Base-by-base conservation (phyloP, 1,140 invertebrate genomes). In the Polyergus mexicanus region DNA sequence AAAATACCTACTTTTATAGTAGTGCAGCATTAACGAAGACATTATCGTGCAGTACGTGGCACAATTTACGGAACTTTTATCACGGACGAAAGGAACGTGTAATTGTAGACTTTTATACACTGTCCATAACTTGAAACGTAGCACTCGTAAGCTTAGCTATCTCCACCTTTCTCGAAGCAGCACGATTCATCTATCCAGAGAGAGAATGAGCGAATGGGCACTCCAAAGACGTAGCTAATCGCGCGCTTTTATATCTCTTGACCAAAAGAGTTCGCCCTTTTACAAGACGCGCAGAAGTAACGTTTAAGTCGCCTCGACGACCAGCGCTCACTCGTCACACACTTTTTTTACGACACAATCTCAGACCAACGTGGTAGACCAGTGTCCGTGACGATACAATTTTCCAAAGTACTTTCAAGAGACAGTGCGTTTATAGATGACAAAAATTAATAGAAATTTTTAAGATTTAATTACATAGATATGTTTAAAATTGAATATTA, bases 81-180 rank as follows among this genome's bases (percentile, higher is more conserved):
- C 54, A 28, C 25, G 13, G 3, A 60, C 8, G 10, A 41, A 25
- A 54, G n/a, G 69, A 72, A 72, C 28, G 78, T 74, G 78, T 83
- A 74, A 72, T 60, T 62, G 78, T 41, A 60, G 68, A 72, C 63
- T 80, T 74, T 47, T 81, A 47, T 83, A 74, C 11, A 38, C 47
- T n/a, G 54, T 83, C 68, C 68, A 83, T 74, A 83, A 83, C 78
- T 58, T 54, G 78, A 72, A 81, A 81, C 66, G 62, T 83, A 72
- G 78, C n/a, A 72, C 22, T 38, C 32, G 32, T 32, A 13, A 38
- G 19, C 68, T 71, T 71, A 83, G n/a, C 38, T 56, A 35, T 44
- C 72, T 72, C 54, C 7, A 60, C n/a, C 3, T 32, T 1, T 32
- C 28, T 47, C n/a, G 56, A 35, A 83, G 77, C 38, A 71, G 76